A percentile compares a stretch with the other conserved stretches of the same genome.
These are phyloP conservation scores for Trissolcus japonicus DNA, from an alignment of 2,888 invertebrate genomes.

Conservation along the genomic window DNA sequence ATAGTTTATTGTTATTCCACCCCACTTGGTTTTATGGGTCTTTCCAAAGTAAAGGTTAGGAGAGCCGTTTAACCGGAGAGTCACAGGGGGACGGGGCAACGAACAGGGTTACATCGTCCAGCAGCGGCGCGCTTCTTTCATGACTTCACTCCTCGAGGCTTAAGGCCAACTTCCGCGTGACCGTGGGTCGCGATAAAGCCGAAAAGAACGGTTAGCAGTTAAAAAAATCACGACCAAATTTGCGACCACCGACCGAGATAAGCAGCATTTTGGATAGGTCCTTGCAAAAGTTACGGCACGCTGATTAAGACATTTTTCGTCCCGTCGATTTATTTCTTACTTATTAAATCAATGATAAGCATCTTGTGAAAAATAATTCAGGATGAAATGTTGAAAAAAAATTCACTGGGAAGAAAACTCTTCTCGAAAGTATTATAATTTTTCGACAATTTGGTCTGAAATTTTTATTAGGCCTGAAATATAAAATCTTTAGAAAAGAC, in stretches of 20 bases:
- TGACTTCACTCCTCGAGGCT: conserved; percentile 60
- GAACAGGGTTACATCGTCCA: conserved; percentile 56
- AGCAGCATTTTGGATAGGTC: conserved; percentile 33
- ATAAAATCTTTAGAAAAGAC: no score
- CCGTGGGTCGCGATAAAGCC: conserved; percentile 56
- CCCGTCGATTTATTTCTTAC: conserved; percentile 11
- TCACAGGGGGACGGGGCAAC: conserved; percentile 21
- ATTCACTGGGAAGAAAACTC: no score
- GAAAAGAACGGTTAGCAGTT: conserved; percentile 44
- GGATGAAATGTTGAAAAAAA: no score
- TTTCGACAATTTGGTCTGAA: no score
- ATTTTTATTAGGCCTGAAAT: no score
- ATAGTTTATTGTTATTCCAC: conserved; percentile 74
- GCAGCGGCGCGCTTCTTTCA: conserved; percentile 60
- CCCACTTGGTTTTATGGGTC: conserved; percentile 72
- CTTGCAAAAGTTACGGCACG: conserved; percentile 23
- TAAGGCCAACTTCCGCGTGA: conserved; percentile 59
- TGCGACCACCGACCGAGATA: conserved; percentile 50
- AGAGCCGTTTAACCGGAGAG: conserved; percentile 38
- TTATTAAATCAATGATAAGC: conserved; percentile 39
- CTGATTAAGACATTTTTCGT: conserved; percentile 38
- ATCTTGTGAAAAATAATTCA: neutral
- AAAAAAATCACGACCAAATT: conserved; percentile 51
- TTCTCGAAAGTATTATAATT: no score
- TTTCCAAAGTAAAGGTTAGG: conserved; percentile 60